Base-by-base conservation (phyloP, 2,797 vertebrate genomes). In the Lithobates sylvaticus region DNA sequence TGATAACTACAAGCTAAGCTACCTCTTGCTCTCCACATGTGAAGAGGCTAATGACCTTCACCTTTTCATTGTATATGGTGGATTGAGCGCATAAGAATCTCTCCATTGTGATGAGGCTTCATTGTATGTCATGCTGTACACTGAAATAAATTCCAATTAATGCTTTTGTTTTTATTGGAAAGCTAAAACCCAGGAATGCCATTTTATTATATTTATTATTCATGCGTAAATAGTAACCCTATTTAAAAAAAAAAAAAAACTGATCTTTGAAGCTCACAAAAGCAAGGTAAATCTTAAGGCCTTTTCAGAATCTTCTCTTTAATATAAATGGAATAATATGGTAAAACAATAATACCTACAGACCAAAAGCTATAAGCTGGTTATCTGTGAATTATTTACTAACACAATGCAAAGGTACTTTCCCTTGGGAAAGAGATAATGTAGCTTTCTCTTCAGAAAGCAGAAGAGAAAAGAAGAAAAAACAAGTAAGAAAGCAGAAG, bases 31-130 rank as follows among this genome's bases (percentile, higher is more conserved):
- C 54, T 65, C 13, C 34, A 83, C 29, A 83, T 77, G 50, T 73
- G 61, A 73, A 78, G 27, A 78, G 69, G 68, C 21, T 74, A 21
- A 50, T 72, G 68, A 86, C 85, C 79, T 86, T 86, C 32, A 32
- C 83, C 75, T 72, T 50, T 77, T 42, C 50, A 71, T 39, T 84
- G 15, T 47, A 21, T 26, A 74, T 27, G 42, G 27, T 5, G 54
- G 54, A 23, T 21, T 61, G 54, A 61, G 21, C 54, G n/a, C 54
- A 61, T 5, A 54, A 18, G 21, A 12, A 23, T 61, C 54, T 12
- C 21, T 61, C 50, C 54, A 61, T 61, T 23, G 54, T 61, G 54
- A n/a, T 23, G 54, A 5, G 21, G 1, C 21, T 61, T 61, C 15
- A 21, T 58, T 58, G 18, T 18, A 58, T 58, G 50, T 58, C 16